phyloP scores from a whole-genome alignment of 1,140 invertebrate genomes.

The Neodiprion fabricii region DNA sequence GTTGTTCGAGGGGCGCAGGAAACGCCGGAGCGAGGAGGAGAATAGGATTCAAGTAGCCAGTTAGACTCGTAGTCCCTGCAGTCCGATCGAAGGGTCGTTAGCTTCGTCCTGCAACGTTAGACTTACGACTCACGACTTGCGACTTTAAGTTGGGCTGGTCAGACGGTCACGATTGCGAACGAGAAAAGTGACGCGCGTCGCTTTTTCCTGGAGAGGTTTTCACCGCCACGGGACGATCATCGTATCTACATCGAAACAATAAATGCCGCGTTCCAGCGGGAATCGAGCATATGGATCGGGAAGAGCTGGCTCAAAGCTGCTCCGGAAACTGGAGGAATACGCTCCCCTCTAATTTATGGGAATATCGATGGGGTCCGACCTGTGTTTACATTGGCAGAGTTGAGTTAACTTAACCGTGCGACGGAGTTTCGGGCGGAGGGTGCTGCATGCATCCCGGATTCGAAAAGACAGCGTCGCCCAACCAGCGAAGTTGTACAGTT shows the following conservation, averaged over 20 bases:
- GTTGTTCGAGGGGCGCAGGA: neutral
- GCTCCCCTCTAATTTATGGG: neutral
- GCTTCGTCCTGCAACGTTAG: neutral
- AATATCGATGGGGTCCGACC: neutral
- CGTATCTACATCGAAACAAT: neutral
- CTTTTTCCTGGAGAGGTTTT: too few relatives aligned
- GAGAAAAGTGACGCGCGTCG: too few relatives aligned
- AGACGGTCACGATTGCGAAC: neutral
- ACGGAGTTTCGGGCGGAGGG: neutral
- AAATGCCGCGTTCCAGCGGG: neutral
- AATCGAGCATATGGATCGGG: neutral
- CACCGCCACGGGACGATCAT: too few relatives aligned
- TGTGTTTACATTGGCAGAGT: neutral
- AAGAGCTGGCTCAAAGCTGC: neutral
- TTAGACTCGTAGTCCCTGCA: neutral
- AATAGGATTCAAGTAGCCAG: neutral
- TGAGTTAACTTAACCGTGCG: neutral
- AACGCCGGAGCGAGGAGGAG: neutral
- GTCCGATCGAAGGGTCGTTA: neutral
- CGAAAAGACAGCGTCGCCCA: too few relatives aligned
- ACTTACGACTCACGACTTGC: neutral
- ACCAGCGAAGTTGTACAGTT: too few relatives aligned
- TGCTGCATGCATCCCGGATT: too few relatives aligned
- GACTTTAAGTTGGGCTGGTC: neutral
- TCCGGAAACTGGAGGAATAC: neutral